Percentiles rank a stretch among this genome's conserved stretches.
phyloP scores from a whole-genome alignment of 2,797 vertebrate species.

The Ibycter americanus region DNA sequence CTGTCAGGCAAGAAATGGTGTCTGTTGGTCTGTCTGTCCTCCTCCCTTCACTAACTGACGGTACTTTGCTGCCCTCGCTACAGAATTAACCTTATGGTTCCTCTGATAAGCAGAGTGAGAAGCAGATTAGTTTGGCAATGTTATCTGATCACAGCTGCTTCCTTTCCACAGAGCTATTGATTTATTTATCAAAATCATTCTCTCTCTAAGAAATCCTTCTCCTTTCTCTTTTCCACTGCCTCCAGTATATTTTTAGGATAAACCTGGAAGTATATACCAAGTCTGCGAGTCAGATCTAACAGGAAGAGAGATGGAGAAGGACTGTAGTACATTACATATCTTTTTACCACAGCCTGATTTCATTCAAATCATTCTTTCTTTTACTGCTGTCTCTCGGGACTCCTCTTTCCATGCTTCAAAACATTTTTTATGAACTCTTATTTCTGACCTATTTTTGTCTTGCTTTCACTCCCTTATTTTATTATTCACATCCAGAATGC shows the following conservation, averaged over 20 bases:
- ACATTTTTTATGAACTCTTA: background rate
- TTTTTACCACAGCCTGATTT: background rate
- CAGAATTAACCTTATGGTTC: background rate
- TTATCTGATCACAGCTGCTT: background rate
- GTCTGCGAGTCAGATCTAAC: background rate
- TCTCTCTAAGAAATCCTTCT: background rate
- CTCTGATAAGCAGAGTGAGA: background rate
- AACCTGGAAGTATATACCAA: background rate
- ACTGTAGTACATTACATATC: background rate
- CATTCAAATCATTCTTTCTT: background rate
- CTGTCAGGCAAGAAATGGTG: background rate
- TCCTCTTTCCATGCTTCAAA: background rate
- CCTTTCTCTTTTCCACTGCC: background rate
- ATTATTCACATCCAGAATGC: background rate
- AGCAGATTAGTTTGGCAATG: background rate
- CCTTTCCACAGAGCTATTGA: background rate
- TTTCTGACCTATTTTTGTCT: background rate
- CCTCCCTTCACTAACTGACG: background rate
- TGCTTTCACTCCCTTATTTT: background rate
- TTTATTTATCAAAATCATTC: background rate
- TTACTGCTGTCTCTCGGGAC: background rate
- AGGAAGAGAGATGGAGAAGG: background rate
- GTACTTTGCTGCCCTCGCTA: background rate
- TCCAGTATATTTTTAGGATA: background rate
- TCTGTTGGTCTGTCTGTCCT: background rate